Conservation (phyloP, 2,888 invertebrate genomes). For the Sialis fuliginosa region DNA sequence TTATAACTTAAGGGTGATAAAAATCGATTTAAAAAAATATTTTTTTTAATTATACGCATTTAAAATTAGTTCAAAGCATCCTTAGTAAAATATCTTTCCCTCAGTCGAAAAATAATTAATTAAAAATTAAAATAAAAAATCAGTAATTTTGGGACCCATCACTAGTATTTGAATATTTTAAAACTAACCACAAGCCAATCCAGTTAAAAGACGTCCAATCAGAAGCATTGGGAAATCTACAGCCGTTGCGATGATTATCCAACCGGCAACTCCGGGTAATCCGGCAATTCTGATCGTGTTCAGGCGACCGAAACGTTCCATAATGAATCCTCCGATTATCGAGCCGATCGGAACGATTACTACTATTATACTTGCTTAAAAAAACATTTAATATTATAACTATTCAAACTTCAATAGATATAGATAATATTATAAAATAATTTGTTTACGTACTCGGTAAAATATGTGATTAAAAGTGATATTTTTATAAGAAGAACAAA, state of each 20-base stretch:
- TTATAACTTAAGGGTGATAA: not conserved
- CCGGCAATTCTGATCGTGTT: slow-evolving; percentile 35
- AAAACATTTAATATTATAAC: not conserved
- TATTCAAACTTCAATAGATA: no score
- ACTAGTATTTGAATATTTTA: no score
- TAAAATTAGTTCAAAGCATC: no score
- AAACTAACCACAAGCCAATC: slow-evolving; percentile 30
- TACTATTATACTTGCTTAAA: slow-evolving; percentile 35
- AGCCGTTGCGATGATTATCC: slow-evolving; percentile 35
- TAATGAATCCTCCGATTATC: slow-evolving; percentile 31
- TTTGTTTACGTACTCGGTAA: no score
- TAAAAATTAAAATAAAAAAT: no score
- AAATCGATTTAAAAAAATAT: not conserved
- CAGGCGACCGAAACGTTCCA: slow-evolving; percentile 35
- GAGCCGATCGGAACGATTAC: slow-evolving; percentile 35
- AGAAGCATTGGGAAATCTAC: slow-evolving; percentile 30
- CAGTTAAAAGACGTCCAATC: slow-evolving; percentile 32
- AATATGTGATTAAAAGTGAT: no score
- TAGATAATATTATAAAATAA: no score
- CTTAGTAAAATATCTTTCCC: no score
- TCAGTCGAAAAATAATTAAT: no score
- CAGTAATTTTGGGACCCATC: no score
- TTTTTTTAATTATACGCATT: not conserved
- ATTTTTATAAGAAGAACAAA: no score
- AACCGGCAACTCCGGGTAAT: slow-evolving; percentile 33